Conservation (phyloP, 2,888 invertebrate species). For the Eilema depressum region DNA sequence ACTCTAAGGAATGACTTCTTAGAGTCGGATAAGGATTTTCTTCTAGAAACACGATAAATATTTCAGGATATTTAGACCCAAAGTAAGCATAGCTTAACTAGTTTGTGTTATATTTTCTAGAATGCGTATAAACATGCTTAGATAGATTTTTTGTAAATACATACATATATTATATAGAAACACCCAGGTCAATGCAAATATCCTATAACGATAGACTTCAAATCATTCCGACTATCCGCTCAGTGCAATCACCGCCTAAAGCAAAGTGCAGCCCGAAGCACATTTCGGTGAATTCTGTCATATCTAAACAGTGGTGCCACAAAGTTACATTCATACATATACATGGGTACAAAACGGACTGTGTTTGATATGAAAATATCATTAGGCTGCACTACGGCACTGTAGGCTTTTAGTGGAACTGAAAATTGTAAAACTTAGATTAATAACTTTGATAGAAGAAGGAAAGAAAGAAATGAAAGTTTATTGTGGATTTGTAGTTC, state of each 20-base stretch:
- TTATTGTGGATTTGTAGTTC: no score
- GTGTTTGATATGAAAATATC: conserved; percentile 12
- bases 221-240: not conserved
- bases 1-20: no score
- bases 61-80: no score
- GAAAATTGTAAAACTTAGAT: not conserved
- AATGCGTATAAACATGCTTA: no score
- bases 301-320: conserved; percentile 23
- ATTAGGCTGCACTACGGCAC: not conserved
- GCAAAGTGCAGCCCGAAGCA: conserved; percentile 18
- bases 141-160: no score
- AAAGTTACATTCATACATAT: conserved; percentile 16
- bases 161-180: no score
- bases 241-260: conserved; percentile 6
- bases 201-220: no score
- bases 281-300: conserved; percentile 20
- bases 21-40: no score
- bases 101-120: no score
- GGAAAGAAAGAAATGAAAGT: not conserved
- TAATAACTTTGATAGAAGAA: not conserved
- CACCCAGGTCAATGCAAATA: no score
- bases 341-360: not conserved
- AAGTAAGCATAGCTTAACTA: no score
- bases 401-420: not conserved
- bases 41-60: not conserved